Percentiles rank a stretch among this genome's conserved stretches.
Conservation (phyloP, 2,797 vertebrate species). For the Limnodromus scolopaceus region DNA sequence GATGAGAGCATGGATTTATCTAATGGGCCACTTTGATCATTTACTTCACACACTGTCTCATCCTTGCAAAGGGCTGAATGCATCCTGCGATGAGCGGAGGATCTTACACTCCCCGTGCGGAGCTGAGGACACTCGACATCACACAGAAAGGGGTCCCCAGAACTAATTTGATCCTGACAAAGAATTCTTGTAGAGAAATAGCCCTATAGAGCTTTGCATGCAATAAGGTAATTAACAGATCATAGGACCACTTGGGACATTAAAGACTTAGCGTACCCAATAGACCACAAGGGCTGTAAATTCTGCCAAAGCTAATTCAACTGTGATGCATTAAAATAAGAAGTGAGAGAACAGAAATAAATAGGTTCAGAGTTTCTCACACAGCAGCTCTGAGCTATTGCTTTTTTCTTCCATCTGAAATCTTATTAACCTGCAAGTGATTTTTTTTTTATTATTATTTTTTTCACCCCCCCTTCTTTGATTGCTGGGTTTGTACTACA, state of each 20-base stretch:
- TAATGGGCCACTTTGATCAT: not conserved
- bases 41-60: not conserved
- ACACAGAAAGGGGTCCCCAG: not conserved
- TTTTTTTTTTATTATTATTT: not conserved
- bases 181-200: not conserved
- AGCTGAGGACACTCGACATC: not conserved
- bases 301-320: constrained; percentile 10
- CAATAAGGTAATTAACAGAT: constrained; percentile 8
- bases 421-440: constrained; percentile 28
- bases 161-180: not conserved
- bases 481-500: not conserved
- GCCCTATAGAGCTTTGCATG: not conserved
- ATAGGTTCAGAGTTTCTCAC: not conserved
- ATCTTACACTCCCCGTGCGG: not conserved
- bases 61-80: not conserved
- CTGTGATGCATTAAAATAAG: constrained; percentile 5
- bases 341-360: constrained; percentile 21
- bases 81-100: not conserved
- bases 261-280: not conserved
- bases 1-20: not conserved
- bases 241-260: not conserved
- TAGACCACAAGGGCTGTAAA: constrained; percentile 3
- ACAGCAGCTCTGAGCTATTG: constrained; percentile 15
- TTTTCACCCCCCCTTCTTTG: not conserved
- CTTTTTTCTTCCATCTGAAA: constrained; percentile 19